Conservation (phyloP, 2,797 vertebrate species). For the Aplochiton taeniatus region DNA sequence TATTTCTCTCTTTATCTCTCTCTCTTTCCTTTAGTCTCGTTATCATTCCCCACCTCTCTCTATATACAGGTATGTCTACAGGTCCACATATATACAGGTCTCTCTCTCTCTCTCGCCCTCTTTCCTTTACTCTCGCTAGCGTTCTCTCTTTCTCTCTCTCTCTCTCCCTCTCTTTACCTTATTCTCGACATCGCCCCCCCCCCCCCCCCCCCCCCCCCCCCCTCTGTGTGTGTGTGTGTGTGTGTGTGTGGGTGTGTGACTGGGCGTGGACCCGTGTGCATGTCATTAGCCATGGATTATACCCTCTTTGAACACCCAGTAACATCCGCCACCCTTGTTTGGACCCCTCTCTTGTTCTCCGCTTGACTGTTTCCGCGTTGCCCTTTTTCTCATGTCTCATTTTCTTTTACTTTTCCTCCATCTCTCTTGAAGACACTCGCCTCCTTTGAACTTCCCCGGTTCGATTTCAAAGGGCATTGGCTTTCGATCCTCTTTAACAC, state of each 20-base stretch:
- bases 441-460: too few species aligned
- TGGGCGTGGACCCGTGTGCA: too few species aligned
- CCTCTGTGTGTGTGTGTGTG: constrained; percentile 22
- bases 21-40: not conserved
- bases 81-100: not conserved
- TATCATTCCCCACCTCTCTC: constrained; percentile 4
- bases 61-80: not conserved
- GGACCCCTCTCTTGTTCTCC: too few species aligned
- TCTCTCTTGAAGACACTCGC: constrained; percentile 8
- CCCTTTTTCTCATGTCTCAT: too few species aligned
- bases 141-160: not conserved
- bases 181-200: too few species aligned
- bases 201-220: constrained; percentile 16
- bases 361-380: too few species aligned
- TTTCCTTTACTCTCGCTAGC: not conserved
- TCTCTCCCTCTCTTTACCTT: not conserved
- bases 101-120: not conserved
- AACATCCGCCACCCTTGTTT: too few species aligned
- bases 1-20: constrained; percentile 10
- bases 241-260: constrained; percentile 8
- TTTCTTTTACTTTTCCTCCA: constrained; percentile 3
- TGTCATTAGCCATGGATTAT: too few species aligned
- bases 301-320: too few species aligned
- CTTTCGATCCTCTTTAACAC: too few species aligned
- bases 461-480: too few species aligned